Evolutionary conservation across 1,140 invertebrate species (phyloP), one percentile per base, ranked within the genome.

Genomic region (Drosophila bipectinata): DNA sequence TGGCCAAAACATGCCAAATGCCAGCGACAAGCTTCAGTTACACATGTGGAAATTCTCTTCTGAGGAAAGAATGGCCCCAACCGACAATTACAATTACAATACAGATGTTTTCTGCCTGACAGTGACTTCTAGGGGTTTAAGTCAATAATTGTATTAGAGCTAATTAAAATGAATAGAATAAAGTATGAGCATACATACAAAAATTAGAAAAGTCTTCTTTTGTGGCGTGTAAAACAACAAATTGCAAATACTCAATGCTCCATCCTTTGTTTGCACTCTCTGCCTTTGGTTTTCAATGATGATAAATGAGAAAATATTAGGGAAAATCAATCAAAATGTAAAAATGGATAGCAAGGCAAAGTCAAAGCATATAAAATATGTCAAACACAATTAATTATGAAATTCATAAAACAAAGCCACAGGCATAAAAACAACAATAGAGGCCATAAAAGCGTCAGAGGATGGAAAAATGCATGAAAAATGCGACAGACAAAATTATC

Each of bases 371-470:
- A 66, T 77, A 71, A 78, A 82, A 78, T 71, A 62, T 84, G 80
- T 77, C 80, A 84, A 79, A 73, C 57, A 69, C 67, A 79, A 83
- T 83, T 83, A 84, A 84, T 84, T 84, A 83, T 83, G 55, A 84
- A 83, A 84, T 77, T 57, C 62, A 88, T 72, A 88, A 78, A 82
- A 67, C 66, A 78, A 84, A 77, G 55, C 57, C 47, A 62, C 69
- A 63, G 49, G 63, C 66, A 77, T 69, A 71, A 62, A 69, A 63
- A 62, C 56, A 77, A 72, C 75, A 78, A 57, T 49, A 26, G 60
- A 8, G 26, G 66, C 41, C 71, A 73, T 77, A 77, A 77, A 77
- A 79, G 51, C 60, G 58, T 62, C 72, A 77, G 51, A 72, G 28
- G 24, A 47, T 58, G 62, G 58, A 63, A 61, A 77, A 67, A 73